phyloP scores from a whole-genome alignment of 1,140 invertebrate species.

The Carposina sasakii region DNA sequence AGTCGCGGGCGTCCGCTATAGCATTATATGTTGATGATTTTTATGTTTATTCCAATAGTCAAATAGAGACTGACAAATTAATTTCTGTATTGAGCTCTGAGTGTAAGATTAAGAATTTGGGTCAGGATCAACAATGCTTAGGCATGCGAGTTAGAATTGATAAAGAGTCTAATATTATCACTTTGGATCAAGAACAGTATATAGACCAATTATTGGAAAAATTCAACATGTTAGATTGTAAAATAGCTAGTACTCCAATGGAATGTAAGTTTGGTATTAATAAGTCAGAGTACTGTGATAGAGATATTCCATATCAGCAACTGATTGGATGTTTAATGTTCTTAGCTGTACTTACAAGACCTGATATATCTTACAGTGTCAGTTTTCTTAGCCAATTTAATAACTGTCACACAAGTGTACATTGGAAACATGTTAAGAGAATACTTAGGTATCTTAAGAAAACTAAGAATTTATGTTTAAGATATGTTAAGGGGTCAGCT shows the following conservation, averaged over 20 bases:
- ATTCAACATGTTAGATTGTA: slow-evolving; percentile 23
- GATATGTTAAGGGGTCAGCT: slow-evolving; percentile 8
- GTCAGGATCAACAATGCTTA: slow-evolving; percentile 17
- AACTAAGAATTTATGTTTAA: slow-evolving; percentile 25
- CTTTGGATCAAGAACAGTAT: slow-evolving; percentile 25
- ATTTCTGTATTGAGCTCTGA: slow-evolving; percentile 14
- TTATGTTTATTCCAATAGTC: slow-evolving; percentile 17
- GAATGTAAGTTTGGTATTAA: slow-evolving; percentile 17
- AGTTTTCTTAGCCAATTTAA: slow-evolving; percentile 34
- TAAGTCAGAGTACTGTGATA: slow-evolving; percentile 10
- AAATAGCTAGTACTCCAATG: slow-evolving; percentile 15
- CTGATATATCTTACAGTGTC: slow-evolving; percentile 46
- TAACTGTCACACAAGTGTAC: slow-evolving; percentile 19
- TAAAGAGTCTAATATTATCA: slow-evolving; percentile 17
- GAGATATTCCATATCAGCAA: slow-evolving; percentile 22
- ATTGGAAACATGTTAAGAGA: slow-evolving; percentile 35
- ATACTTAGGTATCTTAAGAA: slow-evolving; percentile 45
- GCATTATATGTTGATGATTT: slow-evolving; percentile 24
- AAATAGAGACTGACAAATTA: slow-evolving; percentile 15
- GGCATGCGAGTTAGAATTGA: slow-evolving; percentile 19
- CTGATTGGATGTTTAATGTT: slow-evolving; percentile 42
- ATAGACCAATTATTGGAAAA: slow-evolving; percentile 17
- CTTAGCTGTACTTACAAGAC: slow-evolving; percentile 32
- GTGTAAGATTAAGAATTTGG: slow-evolving; percentile 22
- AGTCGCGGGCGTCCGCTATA: too few relatives aligned